A percentile compares a stretch with the other conserved stretches of the same genome.
Evolutionary conservation across 2,888 invertebrate species (phyloP).

Genomic region (Pasiphila rectangulata): DNA sequence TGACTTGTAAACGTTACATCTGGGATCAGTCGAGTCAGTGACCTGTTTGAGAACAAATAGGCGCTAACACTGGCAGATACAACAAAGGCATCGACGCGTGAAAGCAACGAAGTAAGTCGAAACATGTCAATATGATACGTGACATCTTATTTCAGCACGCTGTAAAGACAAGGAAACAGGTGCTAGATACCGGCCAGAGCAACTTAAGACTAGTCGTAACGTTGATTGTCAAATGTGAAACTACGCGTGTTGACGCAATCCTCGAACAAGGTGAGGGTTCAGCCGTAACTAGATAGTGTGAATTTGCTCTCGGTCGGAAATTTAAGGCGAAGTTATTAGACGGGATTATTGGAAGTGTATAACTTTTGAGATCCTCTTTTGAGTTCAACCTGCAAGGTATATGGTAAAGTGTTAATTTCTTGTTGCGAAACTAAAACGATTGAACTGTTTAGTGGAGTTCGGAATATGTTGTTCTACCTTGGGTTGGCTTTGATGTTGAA

Average conservation of each 20-base stretch:
- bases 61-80: not conserved
- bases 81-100: not conserved
- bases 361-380: constrained; percentile 41
- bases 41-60: not conserved
- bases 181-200: constrained; percentile 43
- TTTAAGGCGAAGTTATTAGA: constrained; percentile 49
- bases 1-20: not conserved
- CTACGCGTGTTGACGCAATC: not conserved
- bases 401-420: not conserved
- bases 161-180: constrained; percentile 46
- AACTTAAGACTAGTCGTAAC: constrained; percentile 35
- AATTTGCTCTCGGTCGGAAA: constrained; percentile 50
- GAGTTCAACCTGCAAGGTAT: constrained; percentile 2
- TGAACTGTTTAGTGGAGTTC: not conserved
- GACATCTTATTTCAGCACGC: constrained; percentile 33
- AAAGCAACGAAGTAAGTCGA: not conserved
- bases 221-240: not conserved
- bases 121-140: constrained; percentile 5
- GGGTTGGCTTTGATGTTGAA: too few relatives aligned
- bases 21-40: not conserved
- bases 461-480: too few relatives aligned
- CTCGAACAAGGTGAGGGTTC: constrained; percentile 36
- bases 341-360: constrained; percentile 56
- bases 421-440: not conserved
- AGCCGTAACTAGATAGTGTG: constrained; percentile 42